A percentile compares a stretch with the other conserved stretches of the same genome.
Evolutionary conservation across 53 echinoderm and acorn worm genomes (phyloP).

Genomic region (Zoroaster sp.): DNA sequence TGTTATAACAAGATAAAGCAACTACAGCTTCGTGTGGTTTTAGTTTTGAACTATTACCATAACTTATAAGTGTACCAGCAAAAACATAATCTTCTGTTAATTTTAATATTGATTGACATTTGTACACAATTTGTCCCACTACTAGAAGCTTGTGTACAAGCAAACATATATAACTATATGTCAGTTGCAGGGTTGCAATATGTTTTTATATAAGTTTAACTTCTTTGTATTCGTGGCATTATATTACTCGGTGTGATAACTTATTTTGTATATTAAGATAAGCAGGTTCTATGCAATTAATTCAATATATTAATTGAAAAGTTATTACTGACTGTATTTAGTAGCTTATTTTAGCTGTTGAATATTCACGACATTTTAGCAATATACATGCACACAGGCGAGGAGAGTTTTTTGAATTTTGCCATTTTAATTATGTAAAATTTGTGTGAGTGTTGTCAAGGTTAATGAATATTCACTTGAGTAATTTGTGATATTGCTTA

Average conservation of each 20-base stretch:
- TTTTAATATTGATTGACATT: too few species aligned
- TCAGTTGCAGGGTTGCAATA: background rate
- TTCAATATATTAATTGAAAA: constrained; percentile 3
- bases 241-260: background rate
- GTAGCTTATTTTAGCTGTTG: constrained; percentile 28
- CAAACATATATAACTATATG: too few species aligned
- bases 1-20: too few species aligned
- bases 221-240: background rate
- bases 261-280: constrained; percentile 50
- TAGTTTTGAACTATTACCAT: too few species aligned
- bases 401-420: constrained; percentile 36
- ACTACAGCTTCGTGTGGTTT: too few species aligned
- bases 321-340: background rate
- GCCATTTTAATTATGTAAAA: background rate
- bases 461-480: background rate
- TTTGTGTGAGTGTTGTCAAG: background rate
- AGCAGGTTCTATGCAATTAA: constrained; percentile 52
- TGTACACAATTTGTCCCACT: too few species aligned
- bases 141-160: background rate
- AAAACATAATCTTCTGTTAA: too few species aligned
- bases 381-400: constrained; percentile 47
- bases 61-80: too few species aligned
- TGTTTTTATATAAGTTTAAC: background rate
- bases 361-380: constrained; percentile 2
- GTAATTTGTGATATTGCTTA: background rate